Evolutionary conservation across 2,888 invertebrate genomes (phyloP).

Genomic region (Beris morrisii): DNA sequence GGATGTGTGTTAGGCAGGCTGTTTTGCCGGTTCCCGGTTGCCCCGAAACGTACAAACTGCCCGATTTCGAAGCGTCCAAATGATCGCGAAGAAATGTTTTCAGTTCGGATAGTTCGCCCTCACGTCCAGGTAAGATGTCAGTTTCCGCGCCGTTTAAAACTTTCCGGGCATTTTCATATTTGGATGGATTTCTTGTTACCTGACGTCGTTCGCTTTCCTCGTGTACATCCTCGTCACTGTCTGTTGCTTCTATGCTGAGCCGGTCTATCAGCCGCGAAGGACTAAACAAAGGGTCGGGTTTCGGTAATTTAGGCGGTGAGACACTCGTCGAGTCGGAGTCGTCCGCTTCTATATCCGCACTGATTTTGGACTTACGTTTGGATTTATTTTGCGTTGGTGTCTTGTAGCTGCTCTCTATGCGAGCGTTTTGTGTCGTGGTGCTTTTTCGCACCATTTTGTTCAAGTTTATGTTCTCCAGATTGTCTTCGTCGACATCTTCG

Average conservation of each 20-base stretch:
- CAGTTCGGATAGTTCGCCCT: constrained; percentile 72
- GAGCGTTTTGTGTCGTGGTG: background rate
- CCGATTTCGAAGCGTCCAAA: constrained; percentile 67
- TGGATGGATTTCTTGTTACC: constrained; percentile 41
- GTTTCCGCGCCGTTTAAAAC: constrained; percentile 56
- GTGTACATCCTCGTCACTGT: constrained; percentile 27
- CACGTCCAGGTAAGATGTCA: constrained; percentile 71
- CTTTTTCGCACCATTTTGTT: no score
- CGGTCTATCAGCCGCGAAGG: constrained; percentile 51
- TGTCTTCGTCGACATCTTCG: no score
- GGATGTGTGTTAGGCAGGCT: constrained; percentile 76
- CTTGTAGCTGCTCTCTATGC: background rate
- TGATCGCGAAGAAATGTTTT: constrained; percentile 69
- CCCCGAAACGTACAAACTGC: constrained; percentile 91
- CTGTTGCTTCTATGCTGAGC: constrained; percentile 50
- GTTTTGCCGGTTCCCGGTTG: constrained; percentile 98
- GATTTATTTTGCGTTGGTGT: constrained; percentile 19
- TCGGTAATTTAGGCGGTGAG: constrained; percentile 52
- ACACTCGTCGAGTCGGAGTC: constrained; percentile 23
- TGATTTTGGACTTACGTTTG: constrained; percentile 6
- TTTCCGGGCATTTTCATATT: constrained; percentile 54
- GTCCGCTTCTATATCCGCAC: background rate
- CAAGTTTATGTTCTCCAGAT: no score
- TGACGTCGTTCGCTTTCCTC: constrained; percentile 37
- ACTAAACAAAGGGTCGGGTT: constrained; percentile 45